Evolutionary conservation across 2,113 vertebrate genomes (phyloP).

Genomic region (Aldabrachelys gigantea): DNA sequence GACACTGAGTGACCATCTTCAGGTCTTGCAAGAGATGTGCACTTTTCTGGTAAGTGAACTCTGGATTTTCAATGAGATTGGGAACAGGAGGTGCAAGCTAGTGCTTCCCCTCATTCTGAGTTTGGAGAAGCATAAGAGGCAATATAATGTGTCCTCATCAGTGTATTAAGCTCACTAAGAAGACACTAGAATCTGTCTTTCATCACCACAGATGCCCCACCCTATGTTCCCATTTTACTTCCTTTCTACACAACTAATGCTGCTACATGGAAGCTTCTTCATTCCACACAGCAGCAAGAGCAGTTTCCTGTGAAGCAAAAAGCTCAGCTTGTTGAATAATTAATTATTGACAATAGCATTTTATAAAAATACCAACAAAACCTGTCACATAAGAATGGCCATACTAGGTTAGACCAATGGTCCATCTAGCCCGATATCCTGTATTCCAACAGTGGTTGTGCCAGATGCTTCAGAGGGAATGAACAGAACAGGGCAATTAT

Average conservation of each 20-base stretch:
- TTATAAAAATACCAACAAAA: not conserved
- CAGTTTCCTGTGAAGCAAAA: not conserved
- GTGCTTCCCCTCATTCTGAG: not conserved
- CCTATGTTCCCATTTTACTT: too few relatives aligned
- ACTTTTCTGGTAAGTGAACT: slow-evolving; percentile 14
- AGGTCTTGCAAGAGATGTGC: slow-evolving; percentile 13
- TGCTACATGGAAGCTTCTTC: not conserved
- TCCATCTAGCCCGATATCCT: not conserved
- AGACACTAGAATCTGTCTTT: not conserved
- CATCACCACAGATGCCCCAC: not conserved
- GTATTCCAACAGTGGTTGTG: not conserved
- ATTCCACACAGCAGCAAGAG: not conserved
- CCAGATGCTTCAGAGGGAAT: not conserved
- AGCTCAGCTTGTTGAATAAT: not conserved
- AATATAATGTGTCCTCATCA: not conserved
- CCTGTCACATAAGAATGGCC: not conserved
- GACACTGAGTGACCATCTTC: slow-evolving; percentile 15
- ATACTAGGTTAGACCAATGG: not conserved
- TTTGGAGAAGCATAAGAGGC: not conserved
- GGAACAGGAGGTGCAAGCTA: not conserved
- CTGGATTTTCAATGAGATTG: too few relatives aligned
- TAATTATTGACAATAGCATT: not conserved
- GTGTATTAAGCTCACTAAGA: not conserved
- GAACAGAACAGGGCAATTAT: not conserved
- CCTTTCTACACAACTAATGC: not conserved